A percentile compares a stretch with the other conserved stretches of the same genome.
phyloP scores from a whole-genome alignment of 2,797 vertebrate genomes.

The Psittacula echo region DNA sequence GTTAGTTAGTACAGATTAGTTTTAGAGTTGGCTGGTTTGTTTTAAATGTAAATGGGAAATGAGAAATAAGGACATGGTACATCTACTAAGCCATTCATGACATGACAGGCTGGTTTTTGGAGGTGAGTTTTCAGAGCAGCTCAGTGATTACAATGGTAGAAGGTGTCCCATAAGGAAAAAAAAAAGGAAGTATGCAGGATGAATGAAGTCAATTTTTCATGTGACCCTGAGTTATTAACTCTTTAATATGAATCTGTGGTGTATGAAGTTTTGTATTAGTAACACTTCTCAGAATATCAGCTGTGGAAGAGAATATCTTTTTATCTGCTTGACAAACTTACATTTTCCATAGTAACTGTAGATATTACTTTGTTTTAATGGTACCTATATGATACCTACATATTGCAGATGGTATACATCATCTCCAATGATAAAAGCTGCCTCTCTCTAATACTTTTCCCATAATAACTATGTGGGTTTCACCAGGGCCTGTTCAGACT shows the following conservation, averaged over 20 bases:
- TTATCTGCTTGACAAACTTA: not conserved
- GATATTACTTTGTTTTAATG: not conserved
- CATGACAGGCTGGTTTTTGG: not conserved
- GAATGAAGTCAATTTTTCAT: not conserved
- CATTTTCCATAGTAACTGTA: not conserved
- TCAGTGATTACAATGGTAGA: not conserved
- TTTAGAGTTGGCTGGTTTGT: not conserved
- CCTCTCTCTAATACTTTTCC: not conserved
- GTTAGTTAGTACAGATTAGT: not conserved
- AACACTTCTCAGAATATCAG: not conserved
- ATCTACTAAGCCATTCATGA: not conserved
- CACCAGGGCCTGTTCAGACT: not conserved
- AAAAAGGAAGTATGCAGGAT: not conserved
- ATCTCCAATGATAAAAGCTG: not conserved
- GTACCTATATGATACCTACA: fast-evolving
- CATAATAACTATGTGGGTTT: not conserved
- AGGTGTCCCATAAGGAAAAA: not conserved
- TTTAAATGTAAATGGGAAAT: not conserved
- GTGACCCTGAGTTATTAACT: not conserved
- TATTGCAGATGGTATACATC: not conserved
- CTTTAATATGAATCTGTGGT: not conserved
- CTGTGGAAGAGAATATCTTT: not conserved
- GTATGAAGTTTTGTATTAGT: not conserved
- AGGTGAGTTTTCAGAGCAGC: not conserved
- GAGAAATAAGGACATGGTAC: not conserved